Evolutionary conservation across 2,797 vertebrate species (phyloP).

Genomic region (Oophaga sylvatica): DNA sequence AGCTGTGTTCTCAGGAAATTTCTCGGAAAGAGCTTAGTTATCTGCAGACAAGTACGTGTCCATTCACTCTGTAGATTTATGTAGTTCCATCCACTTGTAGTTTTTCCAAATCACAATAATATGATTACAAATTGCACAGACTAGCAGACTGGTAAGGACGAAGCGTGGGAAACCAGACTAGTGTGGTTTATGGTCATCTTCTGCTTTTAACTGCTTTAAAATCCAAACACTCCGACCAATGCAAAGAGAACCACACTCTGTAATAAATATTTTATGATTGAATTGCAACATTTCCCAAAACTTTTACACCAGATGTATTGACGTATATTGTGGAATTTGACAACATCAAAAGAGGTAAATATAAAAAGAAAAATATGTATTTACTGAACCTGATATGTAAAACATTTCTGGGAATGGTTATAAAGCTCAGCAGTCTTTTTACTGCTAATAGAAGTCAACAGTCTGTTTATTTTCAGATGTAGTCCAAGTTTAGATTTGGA

Average conservation of each 20-base stretch:
- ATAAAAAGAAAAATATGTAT: not conserved
- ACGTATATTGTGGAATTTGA: not conserved
- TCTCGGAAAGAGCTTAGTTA: slow-evolving; percentile 3
- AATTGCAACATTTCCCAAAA: slow-evolving; percentile 25
- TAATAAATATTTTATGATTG: slow-evolving; percentile 9
- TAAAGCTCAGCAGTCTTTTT: not conserved
- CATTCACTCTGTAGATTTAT: slow-evolving; percentile 39
- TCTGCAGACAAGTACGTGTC: slow-evolving; percentile 20
- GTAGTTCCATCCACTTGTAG: not conserved
- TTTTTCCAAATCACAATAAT: slow-evolving; percentile 10
- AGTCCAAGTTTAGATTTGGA: too few species aligned
- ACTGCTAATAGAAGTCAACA: not conserved
- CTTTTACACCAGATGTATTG: not conserved
- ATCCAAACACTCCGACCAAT: slow-evolving; percentile 41
- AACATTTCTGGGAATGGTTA: not conserved
- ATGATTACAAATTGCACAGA: slow-evolving; percentile 22
- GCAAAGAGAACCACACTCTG: slow-evolving; percentile 7
- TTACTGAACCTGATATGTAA: not conserved
- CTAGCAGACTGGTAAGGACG: slow-evolving; percentile 11
- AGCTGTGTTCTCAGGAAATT: slow-evolving; percentile 11
- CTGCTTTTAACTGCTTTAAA: slow-evolving; percentile 33
- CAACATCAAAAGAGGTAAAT: not conserved
- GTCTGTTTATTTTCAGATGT: too few species aligned
- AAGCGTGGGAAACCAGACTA: slow-evolving; percentile 51
- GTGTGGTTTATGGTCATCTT: slow-evolving; percentile 40